A percentile compares a stretch with the other conserved stretches of the same genome.
Conservation (phyloP, 2,888 invertebrate species). For the Aplocera efformata region DNA sequence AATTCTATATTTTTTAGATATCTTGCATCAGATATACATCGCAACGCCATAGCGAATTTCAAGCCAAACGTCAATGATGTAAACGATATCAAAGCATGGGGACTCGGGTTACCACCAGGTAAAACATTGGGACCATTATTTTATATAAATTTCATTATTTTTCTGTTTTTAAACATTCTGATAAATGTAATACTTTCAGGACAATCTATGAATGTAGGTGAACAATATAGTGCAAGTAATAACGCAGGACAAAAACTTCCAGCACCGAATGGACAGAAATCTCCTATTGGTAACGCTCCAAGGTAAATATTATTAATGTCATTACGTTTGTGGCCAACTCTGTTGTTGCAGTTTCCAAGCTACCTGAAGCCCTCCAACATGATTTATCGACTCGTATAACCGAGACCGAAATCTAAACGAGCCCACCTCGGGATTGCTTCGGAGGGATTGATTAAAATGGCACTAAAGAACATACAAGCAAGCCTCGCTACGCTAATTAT, state of each 20-base stretch:
- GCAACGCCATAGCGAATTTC: slow-evolving; percentile 80
- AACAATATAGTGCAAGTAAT: slow-evolving; percentile 39
- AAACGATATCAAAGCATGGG: slow-evolving; percentile 83
- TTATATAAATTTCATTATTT: neutral
- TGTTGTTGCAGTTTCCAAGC: no score
- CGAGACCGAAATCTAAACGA: no score
- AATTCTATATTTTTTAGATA: slow-evolving; percentile 57
- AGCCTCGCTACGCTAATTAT: no score
- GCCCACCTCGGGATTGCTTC: no score
- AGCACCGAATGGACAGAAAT: slow-evolving; percentile 38
- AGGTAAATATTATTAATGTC: slow-evolving; percentile 35
- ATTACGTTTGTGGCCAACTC: no score
- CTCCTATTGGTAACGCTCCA: slow-evolving; percentile 31
- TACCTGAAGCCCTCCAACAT: no score
- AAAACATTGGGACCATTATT: slow-evolving; percentile 14
- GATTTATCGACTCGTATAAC: no score
- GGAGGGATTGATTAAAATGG: no score
- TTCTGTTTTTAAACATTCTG: no score
- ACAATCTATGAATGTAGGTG: slow-evolving; percentile 54
- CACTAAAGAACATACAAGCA: no score
- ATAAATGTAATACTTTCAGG: slow-evolving; percentile 36
- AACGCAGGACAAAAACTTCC: slow-evolving; percentile 35
- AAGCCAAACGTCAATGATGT: slow-evolving; percentile 76
- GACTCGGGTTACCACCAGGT: slow-evolving; percentile 78
- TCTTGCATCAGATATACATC: slow-evolving; percentile 78